Conservation (phyloP, 2,888 invertebrate species). For the Tetranychus piercei region DNA sequence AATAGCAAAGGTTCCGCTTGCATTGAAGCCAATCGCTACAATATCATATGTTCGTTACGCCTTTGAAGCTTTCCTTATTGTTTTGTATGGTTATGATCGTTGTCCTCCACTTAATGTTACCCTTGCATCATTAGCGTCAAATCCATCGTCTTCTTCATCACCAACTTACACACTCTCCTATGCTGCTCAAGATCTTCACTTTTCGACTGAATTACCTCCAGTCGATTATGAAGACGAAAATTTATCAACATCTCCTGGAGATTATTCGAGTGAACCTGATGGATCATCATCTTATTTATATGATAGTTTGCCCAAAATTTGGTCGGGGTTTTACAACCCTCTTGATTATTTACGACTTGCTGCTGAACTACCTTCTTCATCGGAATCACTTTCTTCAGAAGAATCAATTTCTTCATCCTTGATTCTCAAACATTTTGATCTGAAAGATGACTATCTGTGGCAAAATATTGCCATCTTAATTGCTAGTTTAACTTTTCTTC, state of each 20-base stretch:
- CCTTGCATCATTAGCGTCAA: background rate
- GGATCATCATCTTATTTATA: background rate
- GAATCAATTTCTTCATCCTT: background rate
- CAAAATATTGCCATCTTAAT: conserved; percentile 8
- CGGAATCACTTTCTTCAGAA: background rate
- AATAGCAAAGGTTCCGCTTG: conserved; percentile 9
- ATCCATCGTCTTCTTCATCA: background rate
- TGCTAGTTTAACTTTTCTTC: conserved; percentile 5
- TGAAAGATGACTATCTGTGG: background rate
- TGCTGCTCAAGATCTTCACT: background rate
- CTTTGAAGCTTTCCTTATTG: conserved; percentile 9
- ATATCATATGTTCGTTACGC: conserved; percentile 50
- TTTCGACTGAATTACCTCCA: background rate
- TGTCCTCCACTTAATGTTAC: conserved; percentile 6
- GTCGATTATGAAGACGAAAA: background rate
- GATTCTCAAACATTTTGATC: conserved; percentile 1
- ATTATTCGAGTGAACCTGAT: background rate
- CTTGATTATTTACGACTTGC: conserved; percentile 7
- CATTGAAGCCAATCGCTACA: conserved; percentile 80
- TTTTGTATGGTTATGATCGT: background rate
- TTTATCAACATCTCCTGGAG: background rate
- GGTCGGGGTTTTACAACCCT: conserved; percentile 10
- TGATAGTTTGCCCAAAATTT: conserved; percentile 11
- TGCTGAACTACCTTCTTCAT: background rate
- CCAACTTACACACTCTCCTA: background rate